Conservation (phyloP, 2,113 vertebrate genomes). For the Ciconia stormi region DNA sequence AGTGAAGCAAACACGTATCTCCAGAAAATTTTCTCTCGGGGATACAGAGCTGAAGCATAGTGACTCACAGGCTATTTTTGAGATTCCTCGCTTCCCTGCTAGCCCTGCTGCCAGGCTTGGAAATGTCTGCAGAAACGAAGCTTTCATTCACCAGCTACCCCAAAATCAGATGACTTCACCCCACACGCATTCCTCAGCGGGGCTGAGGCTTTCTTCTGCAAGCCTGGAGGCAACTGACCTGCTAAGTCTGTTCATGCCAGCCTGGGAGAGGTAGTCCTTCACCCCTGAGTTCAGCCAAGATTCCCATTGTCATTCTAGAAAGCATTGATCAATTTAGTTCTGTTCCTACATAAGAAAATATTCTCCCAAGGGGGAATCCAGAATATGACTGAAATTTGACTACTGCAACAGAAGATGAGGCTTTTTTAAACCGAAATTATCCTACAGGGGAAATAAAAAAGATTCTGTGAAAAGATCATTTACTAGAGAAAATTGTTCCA, state of each 20-base stretch:
- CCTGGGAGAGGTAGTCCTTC: neutral
- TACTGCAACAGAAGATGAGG: neutral
- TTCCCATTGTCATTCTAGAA: neutral
- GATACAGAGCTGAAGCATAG: neutral
- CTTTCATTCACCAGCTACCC: neutral
- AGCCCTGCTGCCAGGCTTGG: neutral
- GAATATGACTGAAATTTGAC: neutral
- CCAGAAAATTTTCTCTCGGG: neutral
- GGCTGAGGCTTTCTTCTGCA: neutral
- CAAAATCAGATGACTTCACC: rapidly evolving
- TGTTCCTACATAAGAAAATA: neutral
- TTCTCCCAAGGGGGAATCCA: neutral
- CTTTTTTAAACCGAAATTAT: neutral
- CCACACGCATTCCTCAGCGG: neutral
- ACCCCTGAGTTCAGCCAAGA: rapidly evolving
- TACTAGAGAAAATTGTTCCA: neutral
- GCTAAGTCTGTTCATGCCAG: neutral
- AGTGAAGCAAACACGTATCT: neutral
- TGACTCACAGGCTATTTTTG: neutral
- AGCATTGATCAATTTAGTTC: neutral
- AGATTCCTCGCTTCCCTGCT: neutral
- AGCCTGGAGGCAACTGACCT: neutral
- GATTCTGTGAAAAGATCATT: neutral
- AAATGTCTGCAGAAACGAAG: neutral
- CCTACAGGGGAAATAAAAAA: neutral